Conservation (phyloP, 1,140 invertebrate genomes). For the Penaeus vannamei region DNA sequence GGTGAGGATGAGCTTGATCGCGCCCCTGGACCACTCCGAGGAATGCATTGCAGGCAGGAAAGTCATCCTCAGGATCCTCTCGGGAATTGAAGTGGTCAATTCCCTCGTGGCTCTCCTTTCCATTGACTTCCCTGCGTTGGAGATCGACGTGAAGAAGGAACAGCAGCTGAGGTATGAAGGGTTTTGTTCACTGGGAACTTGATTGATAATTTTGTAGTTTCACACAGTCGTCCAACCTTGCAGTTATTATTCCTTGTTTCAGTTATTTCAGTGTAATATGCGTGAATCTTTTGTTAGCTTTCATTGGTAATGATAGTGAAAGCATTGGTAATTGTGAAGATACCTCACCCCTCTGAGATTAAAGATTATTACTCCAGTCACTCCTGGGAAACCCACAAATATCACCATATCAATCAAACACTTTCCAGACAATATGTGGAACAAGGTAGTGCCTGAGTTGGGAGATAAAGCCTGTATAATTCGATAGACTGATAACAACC, state of each 20-base stretch:
- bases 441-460: too few species aligned
- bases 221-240: not conserved
- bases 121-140: conserved; percentile 94
- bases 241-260: not conserved
- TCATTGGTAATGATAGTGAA: not conserved
- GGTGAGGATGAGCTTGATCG: conserved; percentile 91
- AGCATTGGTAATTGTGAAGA: not conserved
- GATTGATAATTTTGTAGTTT: not conserved
- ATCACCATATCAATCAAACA: too few species aligned
- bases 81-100: conserved; percentile 94
- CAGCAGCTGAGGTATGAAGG: conserved; percentile 84
- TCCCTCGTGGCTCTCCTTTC: conserved; percentile 93
- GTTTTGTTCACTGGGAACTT: not conserved
- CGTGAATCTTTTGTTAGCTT: not conserved
- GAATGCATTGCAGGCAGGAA: conserved; percentile 88
- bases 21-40: conserved; percentile 86
- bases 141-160: conserved; percentile 94
- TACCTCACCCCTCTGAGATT: not conserved
- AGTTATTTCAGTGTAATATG: too few species aligned
- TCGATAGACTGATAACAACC: too few species aligned
- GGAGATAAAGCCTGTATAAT: too few species aligned
- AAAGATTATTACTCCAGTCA: too few species aligned
- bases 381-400: too few species aligned
- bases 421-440: too few species aligned
- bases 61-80: conserved; percentile 88